phyloP scores from a whole-genome alignment of 2,113 vertebrate species.

The Callospermophilus lateralis region DNA sequence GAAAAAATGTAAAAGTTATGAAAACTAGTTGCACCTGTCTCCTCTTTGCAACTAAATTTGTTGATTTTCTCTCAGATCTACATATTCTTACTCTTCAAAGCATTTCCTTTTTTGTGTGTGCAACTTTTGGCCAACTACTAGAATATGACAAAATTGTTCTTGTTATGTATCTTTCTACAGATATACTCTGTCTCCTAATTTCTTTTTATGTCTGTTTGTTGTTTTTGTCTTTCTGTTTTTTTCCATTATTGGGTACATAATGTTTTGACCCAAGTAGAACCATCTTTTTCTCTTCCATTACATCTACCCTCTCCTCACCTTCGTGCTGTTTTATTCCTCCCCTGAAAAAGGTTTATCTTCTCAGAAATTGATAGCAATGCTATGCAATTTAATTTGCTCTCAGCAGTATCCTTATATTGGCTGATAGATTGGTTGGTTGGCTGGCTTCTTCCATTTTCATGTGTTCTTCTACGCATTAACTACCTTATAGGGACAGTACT shows the following conservation, averaged over 20 bases:
- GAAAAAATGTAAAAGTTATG: constrained; percentile 31
- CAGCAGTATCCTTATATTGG: constrained; percentile 31
- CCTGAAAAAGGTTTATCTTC: constrained; percentile 5
- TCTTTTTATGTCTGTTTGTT: background rate
- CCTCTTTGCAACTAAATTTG: background rate
- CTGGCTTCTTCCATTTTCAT: constrained; percentile 59
- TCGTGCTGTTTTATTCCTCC: background rate
- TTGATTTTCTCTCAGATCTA: constrained; percentile 13
- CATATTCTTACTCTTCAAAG: constrained; percentile 8
- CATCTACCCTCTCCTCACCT: background rate
- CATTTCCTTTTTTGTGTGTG: background rate
- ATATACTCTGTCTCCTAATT: constrained; percentile 8
- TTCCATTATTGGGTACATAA: background rate
- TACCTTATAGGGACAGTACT: constrained; percentile 30
- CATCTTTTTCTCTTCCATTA: background rate
- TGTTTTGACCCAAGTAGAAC: constrained; percentile 1
- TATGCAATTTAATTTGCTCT: constrained; percentile 55
- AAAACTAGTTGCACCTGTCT: background rate
- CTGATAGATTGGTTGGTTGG: constrained; percentile 57
- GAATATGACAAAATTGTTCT: background rate
- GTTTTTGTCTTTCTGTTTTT: constrained; percentile 29
- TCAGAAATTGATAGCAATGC: constrained; percentile 61
- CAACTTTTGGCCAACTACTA: constrained; percentile 28
- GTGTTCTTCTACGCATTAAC: constrained; percentile 53
- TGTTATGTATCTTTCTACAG: background rate